Conservation (phyloP, 92 coral and sea anemone genomes). For the Epizoanthus ramosus region DNA sequence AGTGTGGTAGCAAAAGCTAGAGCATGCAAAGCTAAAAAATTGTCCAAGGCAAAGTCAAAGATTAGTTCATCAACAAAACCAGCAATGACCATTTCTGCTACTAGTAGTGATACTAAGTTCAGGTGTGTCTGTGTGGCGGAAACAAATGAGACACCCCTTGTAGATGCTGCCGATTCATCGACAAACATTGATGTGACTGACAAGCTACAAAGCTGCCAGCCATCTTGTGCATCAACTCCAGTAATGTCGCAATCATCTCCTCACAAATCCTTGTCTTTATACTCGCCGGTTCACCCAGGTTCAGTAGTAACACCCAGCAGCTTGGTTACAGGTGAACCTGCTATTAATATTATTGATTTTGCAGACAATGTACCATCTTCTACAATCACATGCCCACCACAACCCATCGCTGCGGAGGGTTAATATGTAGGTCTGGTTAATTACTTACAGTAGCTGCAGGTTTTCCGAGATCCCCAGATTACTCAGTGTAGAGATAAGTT, state of each 20-base stretch:
- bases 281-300: background rate
- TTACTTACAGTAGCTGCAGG: background rate
- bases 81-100: background rate
- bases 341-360: constrained; percentile 9
- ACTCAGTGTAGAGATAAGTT: too few species aligned
- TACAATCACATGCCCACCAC: constrained; percentile 1
- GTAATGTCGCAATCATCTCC: background rate
- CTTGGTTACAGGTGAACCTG: background rate
- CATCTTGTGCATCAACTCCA: background rate
- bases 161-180: background rate
- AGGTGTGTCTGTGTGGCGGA: background rate
- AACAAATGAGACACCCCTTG: too few species aligned
- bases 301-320: background rate
- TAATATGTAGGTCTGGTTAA: background rate
- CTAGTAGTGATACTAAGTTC: background rate
- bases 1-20: constrained; percentile 22
- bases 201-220: constrained; percentile 7
- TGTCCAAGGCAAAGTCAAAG: constrained; percentile 26
- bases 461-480: background rate
- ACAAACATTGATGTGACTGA: background rate
- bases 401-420: constrained; percentile 27
- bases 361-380: constrained; percentile 11
- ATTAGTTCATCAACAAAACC: background rate
- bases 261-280: constrained; percentile 3
- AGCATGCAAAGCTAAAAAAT: constrained; percentile 30